Evolutionary conservation across 2,888 invertebrate species (phyloP).

Genomic region (Ditula angustiorana): DNA sequence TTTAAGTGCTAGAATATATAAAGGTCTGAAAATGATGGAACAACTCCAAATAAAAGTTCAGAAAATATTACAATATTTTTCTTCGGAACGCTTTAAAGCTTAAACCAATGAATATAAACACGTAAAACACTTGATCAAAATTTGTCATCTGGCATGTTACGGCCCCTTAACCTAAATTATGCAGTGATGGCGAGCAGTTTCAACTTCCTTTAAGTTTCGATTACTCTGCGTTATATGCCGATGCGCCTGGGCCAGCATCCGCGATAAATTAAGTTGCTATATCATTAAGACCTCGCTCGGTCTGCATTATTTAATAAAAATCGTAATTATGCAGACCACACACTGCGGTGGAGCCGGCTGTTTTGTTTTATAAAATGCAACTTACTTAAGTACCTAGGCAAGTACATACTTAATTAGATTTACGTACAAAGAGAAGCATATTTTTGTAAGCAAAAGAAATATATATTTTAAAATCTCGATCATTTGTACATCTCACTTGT

Average conservation of each 20-base stretch:
- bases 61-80: too few relatives aligned
- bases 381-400: constrained; percentile 5
- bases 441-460: not conserved
- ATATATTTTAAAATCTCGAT: not conserved
- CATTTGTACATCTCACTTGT: too few relatives aligned
- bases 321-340: constrained; percentile 50
- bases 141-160: too few relatives aligned
- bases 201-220: constrained; percentile 2
- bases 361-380: constrained; percentile 31
- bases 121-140: too few relatives aligned
- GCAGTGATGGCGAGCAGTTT: not conserved
- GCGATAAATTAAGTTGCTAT: constrained; percentile 53
- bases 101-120: too few relatives aligned
- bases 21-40: too few relatives aligned
- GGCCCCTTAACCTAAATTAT: too few relatives aligned
- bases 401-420: not conserved
- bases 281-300: constrained; percentile 47
- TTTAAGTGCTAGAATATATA: too few relatives aligned
- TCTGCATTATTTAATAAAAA: constrained; percentile 45
- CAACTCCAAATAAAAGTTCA: too few relatives aligned
- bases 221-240: not conserved
- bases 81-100: too few relatives aligned
- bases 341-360: constrained; percentile 47
- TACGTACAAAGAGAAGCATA: not conserved
- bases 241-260: constrained; percentile 25